Base-by-base conservation (phyloP, 2,797 vertebrate genomes). In the Periophthalmus magnuspinnatus region DNA sequence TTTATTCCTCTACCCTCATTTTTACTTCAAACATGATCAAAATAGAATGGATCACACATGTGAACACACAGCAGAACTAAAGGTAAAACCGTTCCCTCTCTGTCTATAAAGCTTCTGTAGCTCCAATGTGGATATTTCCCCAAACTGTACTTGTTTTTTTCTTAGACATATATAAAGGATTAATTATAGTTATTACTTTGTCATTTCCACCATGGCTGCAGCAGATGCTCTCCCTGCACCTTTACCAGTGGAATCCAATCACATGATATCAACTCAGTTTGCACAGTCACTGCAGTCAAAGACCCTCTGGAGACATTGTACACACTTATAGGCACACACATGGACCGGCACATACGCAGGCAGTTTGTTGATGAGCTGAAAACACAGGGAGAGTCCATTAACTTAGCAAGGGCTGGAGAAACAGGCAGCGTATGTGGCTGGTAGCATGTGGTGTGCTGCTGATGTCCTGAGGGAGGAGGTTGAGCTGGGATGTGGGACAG, bases 331-430 rank as follows among this genome's bases (percentile, higher is more conserved):
- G 57, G 32, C 54, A 22, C 70, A 5, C 10, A 21, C 50, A 57
- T n/a, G 55, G 65, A 38, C 69, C 52, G 62, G 50, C 70, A 67
- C 47, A 63, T 41, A 77, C 77, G 24, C 36, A 52, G 57, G 78
- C 79, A 83, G 78, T 87, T 83, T 83, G 77, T 79, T 84, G 79
- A 85, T 80, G 77, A 82, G 60, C 58, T 54, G 33, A 8, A 55
- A 73, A 68, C 71, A 63, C 71, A 65, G 57, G 33, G 68, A 74
- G 74, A 76, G 64, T 81, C 74, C 82, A 78, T 84, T 82, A 83
- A 73, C 67, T 81, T 75, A 77, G 79, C 75, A 71, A 17, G 5
- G 81, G 73, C 69, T 75, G 67, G 78, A 72, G 68, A 21, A 55
- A 71, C 28, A 21, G 62, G 52, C 59, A 9, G 21, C 17, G 69